Percentiles rank a stretch among this genome's conserved stretches.
phyloP scores from a whole-genome alignment of 2,797 vertebrate genomes.

The Myripristis murdjan region DNA sequence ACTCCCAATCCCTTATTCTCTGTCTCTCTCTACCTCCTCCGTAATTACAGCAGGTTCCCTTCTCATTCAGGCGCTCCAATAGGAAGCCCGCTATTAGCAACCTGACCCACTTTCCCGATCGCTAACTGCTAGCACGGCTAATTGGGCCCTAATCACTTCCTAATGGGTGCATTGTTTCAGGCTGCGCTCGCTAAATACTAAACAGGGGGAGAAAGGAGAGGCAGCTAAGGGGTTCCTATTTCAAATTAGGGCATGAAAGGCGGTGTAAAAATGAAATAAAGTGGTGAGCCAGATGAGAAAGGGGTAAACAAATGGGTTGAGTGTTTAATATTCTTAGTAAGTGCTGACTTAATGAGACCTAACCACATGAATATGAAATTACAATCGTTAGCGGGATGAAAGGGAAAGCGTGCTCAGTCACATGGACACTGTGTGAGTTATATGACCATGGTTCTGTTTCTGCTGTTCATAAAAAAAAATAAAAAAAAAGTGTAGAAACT shows the following conservation, averaged over 20 bases:
- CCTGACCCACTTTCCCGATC: constrained; percentile 83
- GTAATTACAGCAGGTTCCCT: constrained; percentile 58
- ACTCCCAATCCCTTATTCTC: constrained; percentile 31
- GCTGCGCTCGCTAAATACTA: constrained; percentile 72
- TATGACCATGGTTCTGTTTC: not conserved
- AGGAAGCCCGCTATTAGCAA: constrained; percentile 79
- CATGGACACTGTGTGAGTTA: not conserved
- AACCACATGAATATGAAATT: constrained; percentile 7
- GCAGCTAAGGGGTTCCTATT: constrained; percentile 28
- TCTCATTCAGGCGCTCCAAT: constrained; percentile 69
- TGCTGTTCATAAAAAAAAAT: not conserved
- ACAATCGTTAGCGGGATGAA: not conserved
- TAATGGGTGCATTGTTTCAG: constrained; percentile 84
- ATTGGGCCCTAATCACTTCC: constrained; percentile 86
- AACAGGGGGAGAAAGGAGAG: constrained; percentile 57
- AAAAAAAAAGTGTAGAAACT: not conserved
- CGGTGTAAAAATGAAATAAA: constrained; percentile 56
- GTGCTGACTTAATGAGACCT: constrained; percentile 42
- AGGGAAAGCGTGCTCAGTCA: constrained; percentile 11
- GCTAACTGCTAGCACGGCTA: constrained; percentile 81
- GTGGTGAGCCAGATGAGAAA: constrained; percentile 32
- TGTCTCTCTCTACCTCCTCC: constrained; percentile 39
- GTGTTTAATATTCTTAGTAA: constrained; percentile 40
- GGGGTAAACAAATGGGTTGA: constrained; percentile 35
- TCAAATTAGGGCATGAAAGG: constrained; percentile 71